A percentile compares a stretch with the other conserved stretches of the same genome.
Conservation (phyloP, 2,113 vertebrate genomes). For the Hydropotes inermis region DNA sequence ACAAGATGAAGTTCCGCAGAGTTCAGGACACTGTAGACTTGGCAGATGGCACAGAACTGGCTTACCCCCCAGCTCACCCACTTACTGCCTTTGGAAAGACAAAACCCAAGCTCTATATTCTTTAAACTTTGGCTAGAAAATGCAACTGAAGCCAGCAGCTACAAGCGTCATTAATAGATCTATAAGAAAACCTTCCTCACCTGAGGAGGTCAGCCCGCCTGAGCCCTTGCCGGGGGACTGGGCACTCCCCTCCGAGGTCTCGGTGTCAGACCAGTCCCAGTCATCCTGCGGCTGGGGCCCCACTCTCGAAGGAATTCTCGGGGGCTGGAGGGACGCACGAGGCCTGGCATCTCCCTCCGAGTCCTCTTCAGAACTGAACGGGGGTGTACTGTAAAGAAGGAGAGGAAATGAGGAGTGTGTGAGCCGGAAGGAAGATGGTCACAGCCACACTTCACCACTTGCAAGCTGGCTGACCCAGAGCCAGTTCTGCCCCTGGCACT, state of each 20-base stretch:
- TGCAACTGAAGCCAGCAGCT: background rate
- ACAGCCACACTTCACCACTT: background rate
- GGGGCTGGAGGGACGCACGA: background rate
- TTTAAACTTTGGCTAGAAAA: background rate
- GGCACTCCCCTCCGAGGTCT: conserved; percentile 52
- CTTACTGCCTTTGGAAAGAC: background rate
- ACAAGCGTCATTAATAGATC: background rate
- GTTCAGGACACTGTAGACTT: background rate
- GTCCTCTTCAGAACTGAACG: conserved; percentile 79
- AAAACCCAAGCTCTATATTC: background rate
- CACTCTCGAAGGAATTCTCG: fast-evolving
- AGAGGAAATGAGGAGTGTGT: background rate
- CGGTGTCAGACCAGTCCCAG: conserved; percentile 71
- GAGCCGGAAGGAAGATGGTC: background rate
- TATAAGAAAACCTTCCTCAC: conserved; percentile 36
- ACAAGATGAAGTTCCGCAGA: background rate
- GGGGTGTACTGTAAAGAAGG: conserved; percentile 67
- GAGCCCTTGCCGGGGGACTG: conserved; percentile 9
- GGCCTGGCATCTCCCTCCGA: conserved; percentile 22
- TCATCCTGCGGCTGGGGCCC: background rate
- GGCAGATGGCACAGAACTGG: background rate
- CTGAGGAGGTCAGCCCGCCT: background rate
- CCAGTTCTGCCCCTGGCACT: background rate
- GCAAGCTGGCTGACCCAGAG: background rate
- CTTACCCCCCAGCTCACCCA: background rate